These are phyloP conservation scores for Recurvirostra avosetta DNA, from an alignment of 2,113 vertebrate species.

Conservation along the genomic window DNA sequence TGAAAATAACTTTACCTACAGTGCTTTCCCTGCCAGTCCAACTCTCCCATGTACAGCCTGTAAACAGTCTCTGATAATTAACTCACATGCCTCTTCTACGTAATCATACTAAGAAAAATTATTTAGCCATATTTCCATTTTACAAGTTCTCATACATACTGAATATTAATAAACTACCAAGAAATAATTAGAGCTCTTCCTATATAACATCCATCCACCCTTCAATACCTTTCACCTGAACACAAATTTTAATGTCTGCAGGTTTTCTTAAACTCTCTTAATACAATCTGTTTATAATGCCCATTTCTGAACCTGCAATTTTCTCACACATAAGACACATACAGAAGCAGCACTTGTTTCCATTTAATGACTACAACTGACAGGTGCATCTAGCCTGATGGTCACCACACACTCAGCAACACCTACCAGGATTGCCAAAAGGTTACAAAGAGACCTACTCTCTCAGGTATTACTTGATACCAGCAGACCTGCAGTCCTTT, in stretches of 20 bases:
- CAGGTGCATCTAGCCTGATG: background rate
- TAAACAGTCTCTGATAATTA: background rate
- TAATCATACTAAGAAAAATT: background rate
- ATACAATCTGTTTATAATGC: background rate
- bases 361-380: background rate
- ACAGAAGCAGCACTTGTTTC: background rate
- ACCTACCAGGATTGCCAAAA: constrained; percentile 20
- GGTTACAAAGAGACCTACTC: background rate
- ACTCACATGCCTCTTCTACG: background rate
- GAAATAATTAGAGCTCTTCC: background rate
- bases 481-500: background rate
- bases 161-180: background rate
- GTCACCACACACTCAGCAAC: constrained; percentile 12
- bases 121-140: background rate
- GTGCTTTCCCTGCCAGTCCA: background rate
- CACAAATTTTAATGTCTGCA: background rate
- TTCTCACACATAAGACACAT: background rate
- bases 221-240: background rate
- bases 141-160: background rate
- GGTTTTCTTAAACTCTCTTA: background rate
- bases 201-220: background rate
- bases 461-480: background rate
- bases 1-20: background rate
- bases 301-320: background rate
- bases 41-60: background rate